phyloP scores from a whole-genome alignment of 2,888 invertebrate genomes.

The Phorcus lineatus region DNA sequence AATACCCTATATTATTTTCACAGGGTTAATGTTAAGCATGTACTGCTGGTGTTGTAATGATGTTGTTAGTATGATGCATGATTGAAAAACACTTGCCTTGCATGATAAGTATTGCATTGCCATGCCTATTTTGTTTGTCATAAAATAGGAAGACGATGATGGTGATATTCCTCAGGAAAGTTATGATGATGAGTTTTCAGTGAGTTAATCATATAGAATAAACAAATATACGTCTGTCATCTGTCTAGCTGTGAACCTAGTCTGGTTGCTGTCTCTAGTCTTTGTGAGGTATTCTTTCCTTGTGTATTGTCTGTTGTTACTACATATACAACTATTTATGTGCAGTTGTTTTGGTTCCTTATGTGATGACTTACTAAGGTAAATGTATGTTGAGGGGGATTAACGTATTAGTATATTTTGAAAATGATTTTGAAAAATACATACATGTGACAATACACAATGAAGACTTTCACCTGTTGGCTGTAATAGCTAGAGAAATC shows the following conservation, averaged over 20 bases:
- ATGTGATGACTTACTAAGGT: no score
- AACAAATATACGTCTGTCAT: neutral
- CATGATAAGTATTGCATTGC: neutral
- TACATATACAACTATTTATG: no score
- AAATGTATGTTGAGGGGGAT: no score
- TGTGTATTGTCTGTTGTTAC: no score
- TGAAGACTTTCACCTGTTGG: no score
- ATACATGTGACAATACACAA: no score
- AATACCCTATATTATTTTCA: neutral
- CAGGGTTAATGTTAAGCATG: neutral
- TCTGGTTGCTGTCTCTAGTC: no score
- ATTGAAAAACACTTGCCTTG: neutral
- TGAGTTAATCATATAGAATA: neutral
- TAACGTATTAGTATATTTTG: no score
- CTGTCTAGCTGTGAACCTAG: neutral
- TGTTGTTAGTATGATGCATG: neutral
- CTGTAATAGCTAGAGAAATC: no score
- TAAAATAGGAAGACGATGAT: slow-evolving; percentile 10
- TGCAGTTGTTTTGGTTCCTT: no score
- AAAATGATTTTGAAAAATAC: no score
- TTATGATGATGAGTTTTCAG: slow-evolving; percentile 7
- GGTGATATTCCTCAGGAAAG: neutral
- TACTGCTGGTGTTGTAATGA: neutral
- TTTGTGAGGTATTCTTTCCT: no score
- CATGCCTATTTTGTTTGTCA: slow-evolving; percentile 6